These are phyloP conservation scores for Acleris holmiana DNA, from an alignment of 2,888 invertebrate genomes.

Conservation along the genomic window DNA sequence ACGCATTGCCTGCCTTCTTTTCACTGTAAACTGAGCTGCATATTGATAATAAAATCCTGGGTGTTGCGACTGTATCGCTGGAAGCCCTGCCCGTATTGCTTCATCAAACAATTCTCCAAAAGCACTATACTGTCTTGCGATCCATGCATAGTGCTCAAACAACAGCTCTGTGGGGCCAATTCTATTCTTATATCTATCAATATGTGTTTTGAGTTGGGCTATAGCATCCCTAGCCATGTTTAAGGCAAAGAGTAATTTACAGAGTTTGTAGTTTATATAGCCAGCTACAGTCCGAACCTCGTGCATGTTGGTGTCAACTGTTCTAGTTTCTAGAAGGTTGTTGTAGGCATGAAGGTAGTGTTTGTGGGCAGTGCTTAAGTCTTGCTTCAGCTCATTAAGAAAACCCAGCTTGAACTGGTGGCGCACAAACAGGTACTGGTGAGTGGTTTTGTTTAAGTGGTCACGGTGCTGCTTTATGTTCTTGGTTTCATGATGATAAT, in stretches of 20 bases:
- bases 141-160: conserved; percentile 98
- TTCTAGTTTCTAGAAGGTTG: conserved; percentile 93
- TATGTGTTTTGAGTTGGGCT: conserved; percentile 95
- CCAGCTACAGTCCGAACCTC: conserved; percentile 98
- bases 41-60: conserved; percentile 98
- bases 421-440: conserved; percentile 95
- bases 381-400: conserved; percentile 96
- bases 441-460: conserved; percentile 94
- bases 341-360: conserved; percentile 96
- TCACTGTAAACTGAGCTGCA: conserved; percentile 94
- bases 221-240: conserved; percentile 97
- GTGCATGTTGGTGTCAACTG: conserved; percentile 94
- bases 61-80: conserved; percentile 97
- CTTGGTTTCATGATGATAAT: conserved; percentile 95
- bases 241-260: conserved; percentile 94
- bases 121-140: conserved; percentile 94
- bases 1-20: conserved; percentile 89
- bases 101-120: conserved; percentile 99
- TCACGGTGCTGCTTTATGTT: conserved; percentile 95
- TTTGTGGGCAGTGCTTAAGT: conserved; percentile 93
- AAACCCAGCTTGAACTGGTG: conserved; percentile 99
- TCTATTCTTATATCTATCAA: conserved; percentile 93
- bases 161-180: conserved; percentile 92
- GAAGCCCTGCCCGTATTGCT: conserved; percentile 95
- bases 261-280: conserved; percentile 97